These are phyloP conservation scores for Ceratina japonica DNA, from an alignment of 1,140 invertebrate genomes.

Conservation along the genomic window DNA sequence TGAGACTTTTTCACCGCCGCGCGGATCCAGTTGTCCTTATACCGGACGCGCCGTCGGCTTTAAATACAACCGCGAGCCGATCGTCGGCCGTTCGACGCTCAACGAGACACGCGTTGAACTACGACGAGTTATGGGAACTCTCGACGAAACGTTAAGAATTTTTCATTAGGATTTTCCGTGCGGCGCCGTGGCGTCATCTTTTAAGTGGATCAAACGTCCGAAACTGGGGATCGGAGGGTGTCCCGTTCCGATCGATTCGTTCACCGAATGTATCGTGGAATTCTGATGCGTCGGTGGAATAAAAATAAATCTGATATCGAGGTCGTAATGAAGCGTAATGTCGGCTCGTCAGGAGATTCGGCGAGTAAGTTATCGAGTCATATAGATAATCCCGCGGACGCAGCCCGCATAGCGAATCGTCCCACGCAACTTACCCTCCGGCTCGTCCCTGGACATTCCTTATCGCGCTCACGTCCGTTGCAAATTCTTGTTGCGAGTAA, in stretches of 20 bases:
- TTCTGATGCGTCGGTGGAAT: not conserved
- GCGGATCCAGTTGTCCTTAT: not conserved
- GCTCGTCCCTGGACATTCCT: constrained; percentile 57
- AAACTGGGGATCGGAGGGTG: no score
- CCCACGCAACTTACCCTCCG: constrained; percentile 33
- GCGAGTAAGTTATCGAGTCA: constrained; percentile 71
- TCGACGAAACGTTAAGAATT: not conserved
- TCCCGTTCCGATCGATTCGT: not conserved
- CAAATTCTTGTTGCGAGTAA: constrained; percentile 48
- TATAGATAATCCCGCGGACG: constrained; percentile 68
- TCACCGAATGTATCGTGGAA: no score
- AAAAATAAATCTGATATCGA: constrained; percentile 44
- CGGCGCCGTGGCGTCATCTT: no score
- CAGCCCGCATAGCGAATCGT: constrained; percentile 60
- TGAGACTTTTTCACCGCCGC: not conserved
- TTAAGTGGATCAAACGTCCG: no score
- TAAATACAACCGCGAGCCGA: constrained; percentile 16
- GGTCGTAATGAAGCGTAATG: constrained; percentile 46
- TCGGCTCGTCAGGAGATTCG: constrained; percentile 61
- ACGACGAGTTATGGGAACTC: constrained; percentile 7
- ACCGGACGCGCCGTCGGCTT: not conserved
- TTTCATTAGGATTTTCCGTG: no score
- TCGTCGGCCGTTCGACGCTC: not conserved
- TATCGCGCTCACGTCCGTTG: constrained; percentile 63
- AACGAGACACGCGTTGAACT: not conserved